Conservation (phyloP, 2,113 vertebrate species). For the Pardalotus punctatus region DNA sequence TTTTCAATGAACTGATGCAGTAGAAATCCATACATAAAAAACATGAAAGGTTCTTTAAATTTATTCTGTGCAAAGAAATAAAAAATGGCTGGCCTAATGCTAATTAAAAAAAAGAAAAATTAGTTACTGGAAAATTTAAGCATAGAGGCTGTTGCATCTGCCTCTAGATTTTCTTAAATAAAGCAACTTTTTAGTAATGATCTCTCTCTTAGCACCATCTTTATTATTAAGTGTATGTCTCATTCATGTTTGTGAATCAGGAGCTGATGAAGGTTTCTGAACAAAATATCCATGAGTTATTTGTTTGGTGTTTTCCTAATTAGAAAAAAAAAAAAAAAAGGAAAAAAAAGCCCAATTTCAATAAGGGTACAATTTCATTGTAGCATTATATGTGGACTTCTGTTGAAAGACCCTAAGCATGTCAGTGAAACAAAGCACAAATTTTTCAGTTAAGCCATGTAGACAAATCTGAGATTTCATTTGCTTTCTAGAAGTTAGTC, state of each 20-base stretch:
- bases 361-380: not conserved
- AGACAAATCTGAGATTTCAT: not conserved
- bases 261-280: conserved; percentile 25
- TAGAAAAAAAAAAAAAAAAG: not conserved
- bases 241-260: conserved; percentile 38
- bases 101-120: not conserved
- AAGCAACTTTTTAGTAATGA: not conserved
- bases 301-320: conserved; percentile 42
- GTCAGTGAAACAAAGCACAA: not conserved
- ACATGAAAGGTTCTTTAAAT: not conserved
- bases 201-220: not conserved
- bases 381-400: not conserved
- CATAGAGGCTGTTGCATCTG: not conserved
- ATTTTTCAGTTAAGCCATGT: conserved; percentile 3
- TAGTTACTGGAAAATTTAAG: not conserved
- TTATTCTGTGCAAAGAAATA: conserved; percentile 5
- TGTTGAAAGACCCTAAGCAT: not conserved
- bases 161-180: not conserved
- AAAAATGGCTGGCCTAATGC: not conserved
- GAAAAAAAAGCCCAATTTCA: not conserved
- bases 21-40: not conserved
- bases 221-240: not conserved
- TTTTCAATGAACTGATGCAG: not conserved
- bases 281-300: not conserved
- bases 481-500: conserved; percentile 21